Evolutionary conservation across 2,797 vertebrate species (phyloP), one percentile per base, ranked within the genome.

Genomic region (Muscicapa striata): DNA sequence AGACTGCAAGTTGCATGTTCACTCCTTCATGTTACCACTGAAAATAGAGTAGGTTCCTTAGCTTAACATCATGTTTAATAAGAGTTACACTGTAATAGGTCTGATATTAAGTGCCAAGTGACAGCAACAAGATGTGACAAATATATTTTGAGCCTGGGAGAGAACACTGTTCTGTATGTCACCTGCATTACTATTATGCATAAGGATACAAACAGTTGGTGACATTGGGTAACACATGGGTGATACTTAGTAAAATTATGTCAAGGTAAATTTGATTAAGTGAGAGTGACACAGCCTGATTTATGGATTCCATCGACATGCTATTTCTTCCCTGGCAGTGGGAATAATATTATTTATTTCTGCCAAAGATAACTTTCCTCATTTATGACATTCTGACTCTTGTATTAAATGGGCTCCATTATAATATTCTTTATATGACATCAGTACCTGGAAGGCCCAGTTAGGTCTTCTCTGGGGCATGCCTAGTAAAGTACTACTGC

Each of bases 111-210:
- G 83, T 90, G 89, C 61, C 66, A 90, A 94, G 90, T 91, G 90
- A 95, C 82, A 95, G 75, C 74, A 94, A 96, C 94, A 87, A 94
- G 74, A 95, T 90, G 87, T 93, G 95, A 96, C 93, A 97, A 97
- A 96, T 81, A 64, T 70, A 94, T 95, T 95, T 89, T 75, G 61
- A 93, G 83, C 84, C 75, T 59, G 79, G 89, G 72, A 93, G 55
- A 82, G 57, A 62, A 72, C 79, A 72, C 61, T 92, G 81, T 89
- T 95, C 82, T 86, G 36, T 84, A 86, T 94, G 96, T 91, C 89
- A 95, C 81, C 87, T 81, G 51, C 87, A 93, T 96, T 94, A 92
- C 78, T 95, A 84, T 95, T 87, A 84, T 81, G 75, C 80, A 85
- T 66, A 95, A 95, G 84, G 90, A 97, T 77, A 66, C 72, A 96